A percentile compares a stretch with the other conserved stretches of the same genome.
These are phyloP conservation scores for Vesta saturnalis DNA, from an alignment of 2,888 invertebrate species.

Conservation along the genomic window DNA sequence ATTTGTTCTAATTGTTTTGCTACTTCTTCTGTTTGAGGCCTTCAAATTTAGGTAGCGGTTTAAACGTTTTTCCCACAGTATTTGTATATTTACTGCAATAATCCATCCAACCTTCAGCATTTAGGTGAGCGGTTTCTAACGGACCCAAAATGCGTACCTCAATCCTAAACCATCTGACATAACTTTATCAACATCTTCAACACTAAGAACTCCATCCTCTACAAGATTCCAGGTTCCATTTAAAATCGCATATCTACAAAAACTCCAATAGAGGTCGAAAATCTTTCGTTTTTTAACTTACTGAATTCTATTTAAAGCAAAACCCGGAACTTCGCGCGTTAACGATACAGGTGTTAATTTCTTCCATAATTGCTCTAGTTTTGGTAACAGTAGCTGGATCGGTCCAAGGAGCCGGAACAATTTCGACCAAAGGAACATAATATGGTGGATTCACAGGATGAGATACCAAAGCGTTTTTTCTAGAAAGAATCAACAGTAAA, in stretches of 20 bases:
- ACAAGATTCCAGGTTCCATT: no score
- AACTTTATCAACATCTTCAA: no score
- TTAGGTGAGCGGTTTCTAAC: no score
- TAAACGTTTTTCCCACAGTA: no score
- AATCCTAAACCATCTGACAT: no score
- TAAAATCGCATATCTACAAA: slow-evolving; percentile 83
- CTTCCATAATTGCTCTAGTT: no score
- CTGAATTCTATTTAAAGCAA: slow-evolving; percentile 94
- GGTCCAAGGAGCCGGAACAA: no score
- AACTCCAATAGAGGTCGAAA: neutral
- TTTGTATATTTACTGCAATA: slow-evolving; percentile 71
- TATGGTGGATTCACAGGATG: slow-evolving; percentile 98
- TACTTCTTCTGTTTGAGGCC: slow-evolving; percentile 73
- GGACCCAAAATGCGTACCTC: no score
- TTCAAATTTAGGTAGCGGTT: no score
- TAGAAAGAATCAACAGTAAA: slow-evolving; percentile 39
- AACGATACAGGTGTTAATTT: slow-evolving; percentile 88
- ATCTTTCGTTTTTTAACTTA: slow-evolving; percentile 61
- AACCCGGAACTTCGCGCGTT: slow-evolving; percentile 88
- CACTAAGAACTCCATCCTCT: no score
- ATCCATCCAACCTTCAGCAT: slow-evolving; percentile 68
- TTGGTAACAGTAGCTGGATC: no score
- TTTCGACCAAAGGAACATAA: slow-evolving; percentile 91
- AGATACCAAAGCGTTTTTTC: slow-evolving; percentile 78
- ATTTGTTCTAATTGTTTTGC: slow-evolving; percentile 77